Evolutionary conservation across 2,797 vertebrate genomes (phyloP).

Genomic region (Gymnothorax javanicus): DNA sequence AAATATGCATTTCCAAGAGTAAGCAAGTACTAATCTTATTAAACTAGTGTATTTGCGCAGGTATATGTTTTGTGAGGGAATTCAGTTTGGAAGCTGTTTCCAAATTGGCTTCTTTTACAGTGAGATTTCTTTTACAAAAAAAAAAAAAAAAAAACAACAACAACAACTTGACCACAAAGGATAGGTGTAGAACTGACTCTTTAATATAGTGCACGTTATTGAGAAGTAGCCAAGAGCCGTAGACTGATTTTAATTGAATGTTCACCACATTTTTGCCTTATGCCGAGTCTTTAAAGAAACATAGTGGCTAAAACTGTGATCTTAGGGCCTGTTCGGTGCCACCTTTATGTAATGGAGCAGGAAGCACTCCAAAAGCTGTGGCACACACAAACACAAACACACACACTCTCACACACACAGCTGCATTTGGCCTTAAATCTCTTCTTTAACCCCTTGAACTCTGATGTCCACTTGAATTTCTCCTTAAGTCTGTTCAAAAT

Average conservation of each 20-base stretch:
- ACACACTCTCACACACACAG: neutral
- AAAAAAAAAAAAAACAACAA: neutral
- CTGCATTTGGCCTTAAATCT: neutral
- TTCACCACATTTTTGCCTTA: conserved; percentile 20
- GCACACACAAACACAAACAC: neutral
- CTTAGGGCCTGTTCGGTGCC: neutral
- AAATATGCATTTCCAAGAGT: conserved; percentile 40
- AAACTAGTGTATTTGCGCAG: neutral
- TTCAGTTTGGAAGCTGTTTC: neutral
- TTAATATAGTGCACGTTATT: neutral
- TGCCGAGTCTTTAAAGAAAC: neutral
- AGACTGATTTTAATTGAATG: conserved; percentile 1
- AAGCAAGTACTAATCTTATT: conserved; percentile 45
- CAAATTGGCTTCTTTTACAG: neutral
- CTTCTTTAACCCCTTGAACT: neutral
- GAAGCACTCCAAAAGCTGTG: neutral
- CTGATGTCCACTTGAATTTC: too few species aligned
- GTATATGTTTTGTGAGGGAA: neutral
- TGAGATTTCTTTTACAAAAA: neutral
- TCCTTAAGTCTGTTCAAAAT: too few species aligned
- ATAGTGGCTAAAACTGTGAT: neutral
- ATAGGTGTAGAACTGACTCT: neutral
- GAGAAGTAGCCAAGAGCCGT: conserved; percentile 1
- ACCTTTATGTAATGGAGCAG: neutral
- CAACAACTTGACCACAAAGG: neutral